Percentiles rank a stretch among this genome's conserved stretches.
Conservation (phyloP, 2,888 invertebrate species). For the Lasioglossum figueresi region DNA sequence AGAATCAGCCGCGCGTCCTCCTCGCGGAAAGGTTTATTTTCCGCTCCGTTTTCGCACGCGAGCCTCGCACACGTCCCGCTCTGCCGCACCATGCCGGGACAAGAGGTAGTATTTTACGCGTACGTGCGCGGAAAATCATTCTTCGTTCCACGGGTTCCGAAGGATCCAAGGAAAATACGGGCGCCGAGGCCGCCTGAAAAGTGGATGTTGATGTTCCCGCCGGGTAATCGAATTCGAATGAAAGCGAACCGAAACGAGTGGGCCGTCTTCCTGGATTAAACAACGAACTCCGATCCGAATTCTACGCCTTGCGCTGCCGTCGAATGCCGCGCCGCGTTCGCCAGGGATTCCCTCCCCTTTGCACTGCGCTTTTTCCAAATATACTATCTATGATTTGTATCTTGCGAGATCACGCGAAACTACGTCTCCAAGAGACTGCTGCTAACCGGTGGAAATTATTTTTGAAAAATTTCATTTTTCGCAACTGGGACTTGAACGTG, state of each 20-base stretch:
- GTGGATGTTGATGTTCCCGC: constrained; percentile 20
- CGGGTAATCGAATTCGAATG: constrained; percentile 40
- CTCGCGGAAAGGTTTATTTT: constrained; percentile 44
- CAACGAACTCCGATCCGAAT: not conserved
- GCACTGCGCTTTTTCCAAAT: not conserved
- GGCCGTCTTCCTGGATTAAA: constrained; percentile 12
- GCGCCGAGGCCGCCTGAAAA: constrained; percentile 1
- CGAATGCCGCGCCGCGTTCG: not conserved
- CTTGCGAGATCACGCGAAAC: not conserved
- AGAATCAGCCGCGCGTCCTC: constrained; percentile 48
- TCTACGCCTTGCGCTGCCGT: not conserved
- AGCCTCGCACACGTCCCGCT: constrained; percentile 35
- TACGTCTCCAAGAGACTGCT: not conserved
- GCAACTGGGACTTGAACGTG: no score
- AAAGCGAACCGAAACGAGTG: constrained; percentile 25
- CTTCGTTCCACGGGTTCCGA: constrained; percentile 12
- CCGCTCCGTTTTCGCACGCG: constrained; percentile 43
- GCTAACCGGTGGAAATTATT: no score
- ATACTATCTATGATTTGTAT: not conserved
- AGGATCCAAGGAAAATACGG: not conserved
- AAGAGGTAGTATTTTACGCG: constrained; percentile 52
- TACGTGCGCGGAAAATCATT: constrained; percentile 56
- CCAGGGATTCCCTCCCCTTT: not conserved
- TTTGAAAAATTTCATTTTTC: no score
- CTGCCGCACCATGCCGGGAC: constrained; percentile 20